Conservation (phyloP, 2,113 vertebrate species). For the Glareola pratincola region DNA sequence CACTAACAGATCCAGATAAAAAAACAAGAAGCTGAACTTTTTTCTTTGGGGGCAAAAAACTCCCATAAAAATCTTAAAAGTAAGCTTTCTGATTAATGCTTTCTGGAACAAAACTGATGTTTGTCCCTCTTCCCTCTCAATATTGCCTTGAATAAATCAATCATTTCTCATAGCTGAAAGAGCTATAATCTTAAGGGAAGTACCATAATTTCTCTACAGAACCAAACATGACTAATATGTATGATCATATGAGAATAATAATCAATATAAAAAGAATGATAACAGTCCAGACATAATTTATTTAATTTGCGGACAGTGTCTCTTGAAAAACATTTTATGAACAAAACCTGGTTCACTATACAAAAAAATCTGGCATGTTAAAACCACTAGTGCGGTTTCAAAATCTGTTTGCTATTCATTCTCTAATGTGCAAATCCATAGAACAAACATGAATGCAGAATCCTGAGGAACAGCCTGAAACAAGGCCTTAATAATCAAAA, state of each 20-base stretch:
- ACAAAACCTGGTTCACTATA: constrained; percentile 61
- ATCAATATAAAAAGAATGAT: constrained; percentile 73
- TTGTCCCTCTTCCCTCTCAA: constrained; percentile 56
- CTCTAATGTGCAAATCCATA: constrained; percentile 70
- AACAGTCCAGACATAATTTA: constrained; percentile 70
- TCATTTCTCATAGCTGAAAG: constrained; percentile 69
- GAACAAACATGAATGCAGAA: constrained; percentile 74
- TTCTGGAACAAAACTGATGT: constrained; percentile 62
- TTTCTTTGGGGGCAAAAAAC: neutral
- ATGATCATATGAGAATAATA: constrained; percentile 74
- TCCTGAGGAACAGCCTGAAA: constrained; percentile 74
- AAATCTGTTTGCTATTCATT: constrained; percentile 68
- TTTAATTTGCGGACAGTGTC: constrained; percentile 65
- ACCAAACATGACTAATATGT: constrained; percentile 78
- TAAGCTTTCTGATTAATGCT: constrained; percentile 45
- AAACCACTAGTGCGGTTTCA: constrained; percentile 63
- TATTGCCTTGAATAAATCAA: constrained; percentile 67
- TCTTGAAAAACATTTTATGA: constrained; percentile 63
- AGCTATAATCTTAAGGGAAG: constrained; percentile 76
- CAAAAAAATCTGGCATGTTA: constrained; percentile 64
- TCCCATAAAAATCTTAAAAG: constrained; percentile 35
- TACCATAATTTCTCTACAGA: constrained; percentile 75
- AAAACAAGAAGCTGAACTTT: constrained; percentile 57
- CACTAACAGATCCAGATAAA: constrained; percentile 66
- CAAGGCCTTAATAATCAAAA: constrained; percentile 81